Evolutionary conservation across 2,113 vertebrate species (phyloP).

Genomic region (Paraplagusia blochii): DNA sequence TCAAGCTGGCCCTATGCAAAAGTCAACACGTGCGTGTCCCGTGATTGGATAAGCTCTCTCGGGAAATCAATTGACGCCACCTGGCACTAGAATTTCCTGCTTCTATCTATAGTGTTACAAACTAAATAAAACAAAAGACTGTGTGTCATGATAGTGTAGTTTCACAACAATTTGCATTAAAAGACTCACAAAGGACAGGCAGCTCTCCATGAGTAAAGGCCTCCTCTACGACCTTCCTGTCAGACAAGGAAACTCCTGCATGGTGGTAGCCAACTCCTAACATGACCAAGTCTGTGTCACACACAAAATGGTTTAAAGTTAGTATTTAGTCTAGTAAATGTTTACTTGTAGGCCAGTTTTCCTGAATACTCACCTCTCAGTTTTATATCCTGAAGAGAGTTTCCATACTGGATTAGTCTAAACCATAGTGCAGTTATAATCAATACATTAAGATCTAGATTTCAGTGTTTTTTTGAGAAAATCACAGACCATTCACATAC

Average conservation of each 20-base stretch:
- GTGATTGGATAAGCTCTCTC: no score
- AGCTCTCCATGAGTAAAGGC: constrained; percentile 87
- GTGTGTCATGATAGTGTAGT: background rate
- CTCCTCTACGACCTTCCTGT: constrained; percentile 88
- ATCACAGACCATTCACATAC: constrained; percentile 53
- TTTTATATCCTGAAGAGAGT: constrained; percentile 86
- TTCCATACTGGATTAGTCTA: constrained; percentile 85
- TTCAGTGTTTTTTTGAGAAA: background rate
- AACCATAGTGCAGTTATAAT: constrained; percentile 4
- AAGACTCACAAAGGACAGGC: constrained; percentile 91
- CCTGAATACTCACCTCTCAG: constrained; percentile 81
- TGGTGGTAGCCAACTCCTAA: constrained; percentile 93
- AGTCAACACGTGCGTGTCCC: no score
- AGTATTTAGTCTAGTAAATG: no score
- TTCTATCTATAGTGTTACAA: background rate
- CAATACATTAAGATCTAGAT: background rate
- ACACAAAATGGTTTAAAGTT: constrained; percentile 8
- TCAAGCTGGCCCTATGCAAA: no score
- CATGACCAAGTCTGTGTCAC: constrained; percentile 81
- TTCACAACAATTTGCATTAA: background rate
- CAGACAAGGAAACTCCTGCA: constrained; percentile 88
- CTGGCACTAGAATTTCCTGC: constrained; percentile 15
- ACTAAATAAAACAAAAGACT: constrained; percentile 1
- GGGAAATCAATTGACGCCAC: constrained; percentile 2
- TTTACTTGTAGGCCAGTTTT: no score